Evolutionary conservation across 2,888 invertebrate species (phyloP).

Genomic region (Baccha elongata): DNA sequence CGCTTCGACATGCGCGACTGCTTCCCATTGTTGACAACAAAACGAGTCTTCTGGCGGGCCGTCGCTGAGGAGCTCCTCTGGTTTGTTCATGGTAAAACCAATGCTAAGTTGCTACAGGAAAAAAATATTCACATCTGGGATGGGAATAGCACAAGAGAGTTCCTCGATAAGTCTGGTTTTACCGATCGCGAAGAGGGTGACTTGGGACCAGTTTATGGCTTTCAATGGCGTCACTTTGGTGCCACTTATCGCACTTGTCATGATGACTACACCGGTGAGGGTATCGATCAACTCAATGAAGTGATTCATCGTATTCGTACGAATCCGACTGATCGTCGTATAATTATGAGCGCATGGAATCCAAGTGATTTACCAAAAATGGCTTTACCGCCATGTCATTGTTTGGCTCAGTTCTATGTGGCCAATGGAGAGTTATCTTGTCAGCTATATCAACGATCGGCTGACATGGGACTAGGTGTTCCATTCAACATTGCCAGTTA

Average conservation of each 20-base stretch:
- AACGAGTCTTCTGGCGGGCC: constrained; percentile 95
- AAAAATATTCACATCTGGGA: constrained; percentile 98
- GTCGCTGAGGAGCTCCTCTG: constrained; percentile 96
- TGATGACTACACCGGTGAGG: constrained; percentile 91
- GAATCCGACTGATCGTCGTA: constrained; percentile 93
- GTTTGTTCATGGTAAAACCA: constrained; percentile 96
- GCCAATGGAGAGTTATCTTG: constrained; percentile 92
- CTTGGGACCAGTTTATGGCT: constrained; percentile 98
- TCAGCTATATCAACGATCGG: constrained; percentile 97
- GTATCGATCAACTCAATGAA: constrained; percentile 94
- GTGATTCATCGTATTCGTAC: constrained; percentile 91
- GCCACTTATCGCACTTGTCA: constrained; percentile 93
- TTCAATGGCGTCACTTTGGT: constrained; percentile 99
- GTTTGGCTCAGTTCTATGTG: constrained; percentile 97
- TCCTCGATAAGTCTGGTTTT: constrained; percentile 94
- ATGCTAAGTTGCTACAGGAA: constrained; percentile 90
- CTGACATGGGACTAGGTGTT: constrained; percentile 99
- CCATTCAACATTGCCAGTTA: constrained; percentile 99
- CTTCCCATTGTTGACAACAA: constrained; percentile 96
- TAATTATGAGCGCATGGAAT: constrained; percentile 98
- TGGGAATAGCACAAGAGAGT: constrained; percentile 94
- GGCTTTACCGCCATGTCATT: constrained; percentile 99
- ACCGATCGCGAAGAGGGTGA: constrained; percentile 95
- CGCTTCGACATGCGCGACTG: constrained; percentile 88
- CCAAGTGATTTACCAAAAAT: constrained; percentile 92